A percentile compares a stretch with the other conserved stretches of the same genome.
phyloP scores from a whole-genome alignment of 2,888 invertebrate species.

The Melikaiella ostensackeni region DNA sequence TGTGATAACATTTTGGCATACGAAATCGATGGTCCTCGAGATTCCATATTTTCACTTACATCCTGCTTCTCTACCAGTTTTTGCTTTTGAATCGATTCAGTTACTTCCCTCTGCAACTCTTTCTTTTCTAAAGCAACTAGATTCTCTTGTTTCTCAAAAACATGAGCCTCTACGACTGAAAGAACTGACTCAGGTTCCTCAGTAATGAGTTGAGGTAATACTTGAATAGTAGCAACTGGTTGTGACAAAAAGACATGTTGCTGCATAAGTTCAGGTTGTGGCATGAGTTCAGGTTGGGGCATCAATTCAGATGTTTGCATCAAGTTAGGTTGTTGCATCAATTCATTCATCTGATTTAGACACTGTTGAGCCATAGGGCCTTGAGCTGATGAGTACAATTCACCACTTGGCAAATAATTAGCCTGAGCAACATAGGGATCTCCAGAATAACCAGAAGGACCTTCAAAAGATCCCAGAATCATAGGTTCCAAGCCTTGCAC shows the following conservation, averaged over 20 bases:
- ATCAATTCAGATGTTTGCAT: neutral
- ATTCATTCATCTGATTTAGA: neutral
- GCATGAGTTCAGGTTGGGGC: neutral
- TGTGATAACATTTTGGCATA: slow-evolving; percentile 86
- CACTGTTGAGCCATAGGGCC: slow-evolving; percentile 16
- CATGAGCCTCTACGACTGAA: neutral
- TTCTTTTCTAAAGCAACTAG: neutral
- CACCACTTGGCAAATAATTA: slow-evolving; percentile 62
- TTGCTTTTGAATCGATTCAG: neutral
- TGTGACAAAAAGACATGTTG: neutral
- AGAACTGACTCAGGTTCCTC: neutral
- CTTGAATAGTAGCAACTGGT: neutral
- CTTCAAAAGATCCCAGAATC: slow-evolving; percentile 60
- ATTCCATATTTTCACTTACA: slow-evolving; percentile 47
- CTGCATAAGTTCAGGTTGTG: neutral
- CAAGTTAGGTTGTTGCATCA: neutral
- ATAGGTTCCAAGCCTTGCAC: slow-evolving; percentile 61
- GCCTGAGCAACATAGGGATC: slow-evolving; percentile 68
- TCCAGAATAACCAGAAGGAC: slow-evolving; percentile 60
- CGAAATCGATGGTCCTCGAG: slow-evolving; percentile 77
- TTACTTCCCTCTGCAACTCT: neutral
- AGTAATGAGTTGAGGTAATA: neutral
- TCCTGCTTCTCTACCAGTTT: slow-evolving; percentile 10
- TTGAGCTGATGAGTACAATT: slow-evolving; percentile 58
- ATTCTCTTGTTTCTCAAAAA: neutral